phyloP scores from a whole-genome alignment of 2,888 invertebrate species.

The Drosophila macrospina region DNA sequence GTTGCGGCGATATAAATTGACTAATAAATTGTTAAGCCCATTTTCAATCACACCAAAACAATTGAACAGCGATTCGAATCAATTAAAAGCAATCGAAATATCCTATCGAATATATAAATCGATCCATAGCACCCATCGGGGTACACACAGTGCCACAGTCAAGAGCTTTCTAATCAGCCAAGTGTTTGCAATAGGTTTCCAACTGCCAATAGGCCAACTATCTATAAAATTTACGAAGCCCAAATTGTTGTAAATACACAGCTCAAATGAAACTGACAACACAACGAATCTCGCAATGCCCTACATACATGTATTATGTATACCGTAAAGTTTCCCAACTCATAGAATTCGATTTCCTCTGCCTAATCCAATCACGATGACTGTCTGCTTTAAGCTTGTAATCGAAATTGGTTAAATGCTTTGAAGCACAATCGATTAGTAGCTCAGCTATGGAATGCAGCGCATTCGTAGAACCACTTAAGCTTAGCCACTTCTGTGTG shows the following conservation, averaged over 20 bases:
- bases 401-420: slow-evolving; percentile 33
- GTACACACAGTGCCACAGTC: neutral
- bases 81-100: slow-evolving; percentile 82
- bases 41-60: slow-evolving; percentile 82
- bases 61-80: slow-evolving; percentile 79
- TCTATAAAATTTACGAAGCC: slow-evolving; percentile 61
- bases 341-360: neutral
- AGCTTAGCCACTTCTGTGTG: neutral
- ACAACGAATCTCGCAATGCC: neutral
- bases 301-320: neutral
- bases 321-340: neutral
- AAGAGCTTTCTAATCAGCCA: slow-evolving; percentile 52
- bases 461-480: slow-evolving; percentile 26
- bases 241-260: slow-evolving; percentile 29
- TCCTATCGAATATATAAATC: slow-evolving; percentile 67
- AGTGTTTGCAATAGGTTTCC: slow-evolving; percentile 27
- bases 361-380: slow-evolving; percentile 17
- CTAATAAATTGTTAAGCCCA: slow-evolving; percentile 75
- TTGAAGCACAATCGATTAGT: slow-evolving; percentile 7
- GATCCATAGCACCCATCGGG: slow-evolving; percentile 24
- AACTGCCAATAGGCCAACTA: slow-evolving; percentile 38
- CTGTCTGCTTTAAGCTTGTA: slow-evolving; percentile 6
- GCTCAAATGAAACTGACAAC: neutral
- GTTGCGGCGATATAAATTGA: slow-evolving; percentile 68
- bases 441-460: slow-evolving; percentile 13